Base-by-base conservation (phyloP, 2,797 vertebrate genomes). In the Myiothlypis coronata region DNA sequence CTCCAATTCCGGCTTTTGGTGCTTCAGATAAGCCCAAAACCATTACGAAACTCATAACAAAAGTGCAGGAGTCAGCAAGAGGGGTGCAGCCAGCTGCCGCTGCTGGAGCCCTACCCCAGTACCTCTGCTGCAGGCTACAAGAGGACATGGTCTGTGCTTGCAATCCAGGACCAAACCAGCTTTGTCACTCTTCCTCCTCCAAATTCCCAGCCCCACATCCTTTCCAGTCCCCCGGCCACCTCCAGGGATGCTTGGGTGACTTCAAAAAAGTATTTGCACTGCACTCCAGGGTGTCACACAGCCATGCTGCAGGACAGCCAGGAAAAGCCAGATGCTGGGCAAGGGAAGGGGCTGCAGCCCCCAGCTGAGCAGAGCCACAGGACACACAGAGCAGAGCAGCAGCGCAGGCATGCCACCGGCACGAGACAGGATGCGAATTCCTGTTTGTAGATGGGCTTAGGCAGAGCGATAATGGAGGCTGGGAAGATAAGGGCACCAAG, bases 381-480 rank as follows among this genome's bases (percentile, higher is more conserved):
- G 63, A 74, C 21, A 50, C 0, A 1, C 22, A n/a, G 32, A 87
- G 61, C 30, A 2, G 4, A 63, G 57, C 2, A 1, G 64, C 41
- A 74, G 37, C 0, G 0, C 19, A 53, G n/a, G 5, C 1, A 0
- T 14, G 17, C 19, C 12, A 0, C 37, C 0, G 0, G 82, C 92
- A 89, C 5, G 2, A 90, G 92, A 75, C 71, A 27, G 63, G 30
- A 50, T 3, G 3, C 0, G 1, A 70, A 83, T n/a, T 76, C 57
- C 57, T 78, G 69, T 78, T 81, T 90, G 67, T 57, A 71, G 69
- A 86, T 20, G 20, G 53, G 65, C 65, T 83, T 68, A 24, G 19
- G 61, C 50, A 39, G 44, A 78, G 9, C 88, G 89, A 94, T 89
- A 92, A 65, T 1, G 1, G 22, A 68, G n/a, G 35, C 43, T 5